Percentiles rank a stretch among this genome's conserved stretches.
These are phyloP conservation scores for Trichogramma evanescens DNA, from an alignment of 2,888 invertebrate species.

Conservation along the genomic window DNA sequence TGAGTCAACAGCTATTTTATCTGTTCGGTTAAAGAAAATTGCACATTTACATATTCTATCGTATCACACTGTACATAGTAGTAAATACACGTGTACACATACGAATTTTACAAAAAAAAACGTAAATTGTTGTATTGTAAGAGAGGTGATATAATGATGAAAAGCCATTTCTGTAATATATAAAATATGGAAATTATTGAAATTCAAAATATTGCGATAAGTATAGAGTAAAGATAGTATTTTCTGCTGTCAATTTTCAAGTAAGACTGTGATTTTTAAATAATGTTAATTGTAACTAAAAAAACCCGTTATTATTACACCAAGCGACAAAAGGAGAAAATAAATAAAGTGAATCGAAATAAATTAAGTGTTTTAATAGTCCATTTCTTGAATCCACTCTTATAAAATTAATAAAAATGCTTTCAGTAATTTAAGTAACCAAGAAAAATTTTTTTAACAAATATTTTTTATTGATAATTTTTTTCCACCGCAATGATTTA, in stretches of 20 bases:
- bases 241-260: conserved; percentile 48
- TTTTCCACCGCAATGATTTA: too few relatives aligned
- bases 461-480: too few relatives aligned
- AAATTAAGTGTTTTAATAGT: too few relatives aligned
- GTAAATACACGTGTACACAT: conserved; percentile 10
- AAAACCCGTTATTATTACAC: conserved; percentile 38
- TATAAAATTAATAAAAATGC: not conserved
- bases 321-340: conserved; percentile 41
- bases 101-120: conserved; percentile 19
- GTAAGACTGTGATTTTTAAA: conserved; percentile 48
- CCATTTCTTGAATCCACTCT: not conserved
- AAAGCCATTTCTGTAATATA: conserved; percentile 22
- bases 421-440: not conserved
- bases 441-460: too few relatives aligned
- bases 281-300: conserved; percentile 43
- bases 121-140: conserved; percentile 26
- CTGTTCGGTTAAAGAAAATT: too few relatives aligned
- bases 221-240: conserved; percentile 46
- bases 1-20: too few relatives aligned
- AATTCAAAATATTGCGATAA: conserved; percentile 23
- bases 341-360: conserved; percentile 29
- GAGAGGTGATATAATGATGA: conserved; percentile 15
- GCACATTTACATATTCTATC: too few relatives aligned
- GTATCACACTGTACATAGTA: not conserved
- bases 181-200: conserved; percentile 21